A percentile compares a stretch with the other conserved stretches of the same genome.
phyloP scores from a whole-genome alignment of 2,113 vertebrate species.

The Oreochromis tanganicae region DNA sequence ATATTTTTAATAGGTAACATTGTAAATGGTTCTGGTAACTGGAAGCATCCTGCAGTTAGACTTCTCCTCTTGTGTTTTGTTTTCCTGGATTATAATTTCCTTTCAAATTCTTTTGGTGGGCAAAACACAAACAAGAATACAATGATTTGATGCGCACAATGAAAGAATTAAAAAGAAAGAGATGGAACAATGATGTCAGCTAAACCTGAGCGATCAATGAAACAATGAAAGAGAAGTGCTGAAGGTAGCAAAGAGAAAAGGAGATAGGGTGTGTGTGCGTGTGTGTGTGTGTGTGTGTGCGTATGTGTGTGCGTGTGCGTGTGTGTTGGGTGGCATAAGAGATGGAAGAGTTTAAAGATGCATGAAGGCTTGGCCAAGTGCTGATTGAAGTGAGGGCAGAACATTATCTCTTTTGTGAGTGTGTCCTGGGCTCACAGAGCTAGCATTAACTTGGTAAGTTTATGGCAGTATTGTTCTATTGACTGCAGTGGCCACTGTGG shows the following conservation, averaged over 20 bases:
- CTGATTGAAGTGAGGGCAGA: conserved; percentile 8
- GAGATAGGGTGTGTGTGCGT: neutral
- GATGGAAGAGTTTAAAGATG: neutral
- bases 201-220: conserved; percentile 62
- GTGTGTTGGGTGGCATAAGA: neutral
- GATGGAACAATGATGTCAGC: conserved; percentile 61
- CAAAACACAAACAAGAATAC: neutral
- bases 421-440: neutral
- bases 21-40: neutral
- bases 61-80: neutral
- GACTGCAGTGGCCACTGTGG: neutral
- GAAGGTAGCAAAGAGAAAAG: conserved; percentile 49
- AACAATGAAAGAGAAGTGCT: conserved; percentile 65
- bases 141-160: neutral
- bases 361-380: neutral
- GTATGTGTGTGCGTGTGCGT: fast-evolving
- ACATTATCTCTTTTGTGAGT: neutral
- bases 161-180: neutral
- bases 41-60: neutral
- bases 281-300: fast-evolving
- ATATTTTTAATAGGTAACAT: neutral
- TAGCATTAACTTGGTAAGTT: neutral
- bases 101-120: neutral
- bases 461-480: neutral
- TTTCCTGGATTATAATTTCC: neutral